These are phyloP conservation scores for Hirtodrosophila trivittata DNA, from an alignment of 2,888 invertebrate species.

Conservation along the genomic window DNA sequence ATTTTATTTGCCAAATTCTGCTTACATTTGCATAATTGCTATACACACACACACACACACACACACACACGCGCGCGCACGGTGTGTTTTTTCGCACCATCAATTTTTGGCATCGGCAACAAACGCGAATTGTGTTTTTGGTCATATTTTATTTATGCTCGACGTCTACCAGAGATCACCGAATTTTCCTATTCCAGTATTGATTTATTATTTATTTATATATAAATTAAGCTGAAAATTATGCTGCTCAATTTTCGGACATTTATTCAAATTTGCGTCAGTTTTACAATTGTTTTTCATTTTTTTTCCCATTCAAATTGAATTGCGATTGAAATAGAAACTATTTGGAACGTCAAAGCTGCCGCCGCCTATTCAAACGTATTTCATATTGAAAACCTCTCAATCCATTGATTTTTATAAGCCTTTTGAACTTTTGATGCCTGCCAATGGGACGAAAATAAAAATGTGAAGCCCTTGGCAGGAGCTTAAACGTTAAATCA, in stretches of 20 bases:
- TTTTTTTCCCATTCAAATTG: neutral
- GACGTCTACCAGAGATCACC: conserved; percentile 13
- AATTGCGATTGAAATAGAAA: neutral
- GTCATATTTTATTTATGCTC: conserved; percentile 47
- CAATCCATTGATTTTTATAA: conserved; percentile 23
- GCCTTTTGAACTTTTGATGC: conserved; percentile 27
- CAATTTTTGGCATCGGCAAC: conserved; percentile 40
- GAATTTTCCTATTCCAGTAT: too few relatives aligned
- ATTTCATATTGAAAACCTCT: conserved; percentile 37
- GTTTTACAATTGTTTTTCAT: too few relatives aligned
- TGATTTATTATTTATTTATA: too few relatives aligned
- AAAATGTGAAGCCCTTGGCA: conserved; percentile 44
- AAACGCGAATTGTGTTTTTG: conserved; percentile 14
- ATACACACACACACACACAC: conserved; percentile 7
- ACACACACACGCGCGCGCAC: neutral
- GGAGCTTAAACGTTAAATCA: conserved; percentile 39
- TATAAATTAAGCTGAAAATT: too few relatives aligned
- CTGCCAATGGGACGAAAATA: conserved; percentile 20
- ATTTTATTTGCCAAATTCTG: conserved; percentile 56
- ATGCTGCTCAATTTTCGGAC: conserved; percentile 21
- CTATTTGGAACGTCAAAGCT: conserved; percentile 1
- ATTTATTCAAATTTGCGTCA: conserved; percentile 21
- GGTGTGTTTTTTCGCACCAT: conserved; percentile 24
- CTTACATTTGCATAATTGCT: conserved; percentile 64
- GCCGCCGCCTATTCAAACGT: conserved; percentile 5